Percentiles rank a stretch among this genome's conserved stretches.
These are phyloP conservation scores for Bombus pascuorum DNA, from an alignment of 1,140 invertebrate species.

Conservation along the genomic window DNA sequence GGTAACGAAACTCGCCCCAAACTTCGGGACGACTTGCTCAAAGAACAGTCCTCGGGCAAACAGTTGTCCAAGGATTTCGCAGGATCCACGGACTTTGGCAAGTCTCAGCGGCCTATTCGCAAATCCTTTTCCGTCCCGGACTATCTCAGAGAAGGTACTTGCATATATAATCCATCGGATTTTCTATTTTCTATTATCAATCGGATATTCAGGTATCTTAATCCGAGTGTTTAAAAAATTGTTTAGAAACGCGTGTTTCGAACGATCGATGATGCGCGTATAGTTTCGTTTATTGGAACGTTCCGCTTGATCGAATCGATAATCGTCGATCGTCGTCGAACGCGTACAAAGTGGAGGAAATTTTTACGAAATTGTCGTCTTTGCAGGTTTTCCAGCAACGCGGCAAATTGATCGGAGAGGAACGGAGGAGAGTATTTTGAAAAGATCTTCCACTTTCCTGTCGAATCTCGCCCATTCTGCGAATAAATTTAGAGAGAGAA, in stretches of 20 bases:
- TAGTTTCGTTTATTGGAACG: not conserved
- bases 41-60: slow-evolving; percentile 2
- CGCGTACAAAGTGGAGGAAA: no score
- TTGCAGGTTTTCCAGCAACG: slow-evolving; percentile 26
- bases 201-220: not conserved
- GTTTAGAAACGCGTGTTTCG: no score
- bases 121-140: slow-evolving; percentile 73
- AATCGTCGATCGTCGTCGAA: not conserved
- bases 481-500: slow-evolving; percentile 22
- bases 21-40: slow-evolving; percentile 39
- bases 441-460: slow-evolving; percentile 70
- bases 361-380: fast-evolving
- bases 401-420: slow-evolving; percentile 40
- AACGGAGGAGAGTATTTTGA: slow-evolving; percentile 66
- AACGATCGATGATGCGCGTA: no score
- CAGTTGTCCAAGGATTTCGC: slow-evolving; percentile 15
- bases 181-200: not conserved
- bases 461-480: slow-evolving; percentile 60
- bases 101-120: slow-evolving; percentile 43
- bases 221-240: not conserved
- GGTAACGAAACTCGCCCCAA: slow-evolving; percentile 15
- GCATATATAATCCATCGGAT: not conserved
- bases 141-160: slow-evolving; percentile 73
- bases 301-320: no score
- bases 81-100: slow-evolving; percentile 19